These are phyloP conservation scores for Xyliphius kryptos DNA, from an alignment of 2,113 vertebrate species.

Conservation along the genomic window DNA sequence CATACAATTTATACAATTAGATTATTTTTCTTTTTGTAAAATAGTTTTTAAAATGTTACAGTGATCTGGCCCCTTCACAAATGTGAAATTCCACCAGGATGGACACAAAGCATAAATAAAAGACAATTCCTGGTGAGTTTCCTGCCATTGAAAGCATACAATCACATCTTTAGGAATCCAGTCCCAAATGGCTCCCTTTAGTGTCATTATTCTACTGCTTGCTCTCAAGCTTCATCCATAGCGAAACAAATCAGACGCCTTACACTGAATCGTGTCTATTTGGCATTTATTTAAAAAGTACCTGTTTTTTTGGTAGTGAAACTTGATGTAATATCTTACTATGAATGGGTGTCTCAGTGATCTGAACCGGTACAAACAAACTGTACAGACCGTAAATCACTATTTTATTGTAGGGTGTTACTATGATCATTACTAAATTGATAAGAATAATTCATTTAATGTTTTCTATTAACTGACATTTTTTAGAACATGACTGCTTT, in stretches of 20 bases:
- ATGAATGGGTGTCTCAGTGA: no score
- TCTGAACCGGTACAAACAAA: no score
- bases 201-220: slow-evolving; percentile 13
- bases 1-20: no score
- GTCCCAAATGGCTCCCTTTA: slow-evolving; percentile 18
- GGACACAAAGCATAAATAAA: slow-evolving; percentile 13
- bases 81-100: slow-evolving; percentile 6
- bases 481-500: no score
- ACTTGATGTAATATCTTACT: no score
- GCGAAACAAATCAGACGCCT: slow-evolving; percentile 18
- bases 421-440: no score
- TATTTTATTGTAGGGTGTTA: no score
- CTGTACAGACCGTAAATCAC: no score
- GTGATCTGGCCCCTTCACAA: background rate
- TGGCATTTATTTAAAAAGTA: background rate
- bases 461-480: no score
- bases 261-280: background rate
- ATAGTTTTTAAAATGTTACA: background rate
- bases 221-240: slow-evolving; percentile 21
- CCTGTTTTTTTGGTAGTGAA: no score
- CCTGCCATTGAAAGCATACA: slow-evolving; percentile 35
- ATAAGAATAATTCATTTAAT: no score
- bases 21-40: no score
- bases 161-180: slow-evolving; percentile 31
- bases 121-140: slow-evolving; percentile 34